Conservation (phyloP, 2,113 vertebrate species). For the Myodes glareolus region DNA sequence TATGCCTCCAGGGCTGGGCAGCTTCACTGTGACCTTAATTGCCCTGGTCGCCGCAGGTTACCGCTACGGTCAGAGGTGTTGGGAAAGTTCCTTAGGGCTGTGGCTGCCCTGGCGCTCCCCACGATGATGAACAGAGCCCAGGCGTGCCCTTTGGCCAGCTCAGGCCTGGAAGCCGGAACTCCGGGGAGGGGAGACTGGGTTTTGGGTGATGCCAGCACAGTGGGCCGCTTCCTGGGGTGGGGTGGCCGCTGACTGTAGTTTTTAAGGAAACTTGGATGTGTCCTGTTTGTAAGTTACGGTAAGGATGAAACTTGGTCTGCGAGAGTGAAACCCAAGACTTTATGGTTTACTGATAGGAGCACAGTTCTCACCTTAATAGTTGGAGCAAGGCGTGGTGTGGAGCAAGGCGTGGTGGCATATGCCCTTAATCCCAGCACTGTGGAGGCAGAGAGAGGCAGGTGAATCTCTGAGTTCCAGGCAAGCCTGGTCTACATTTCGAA, state of each 20-base stretch:
- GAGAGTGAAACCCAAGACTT: neutral
- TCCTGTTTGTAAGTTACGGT: neutral
- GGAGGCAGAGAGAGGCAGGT: neutral
- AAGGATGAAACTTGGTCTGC: neutral
- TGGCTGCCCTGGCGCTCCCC: neutral
- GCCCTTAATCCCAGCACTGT: neutral
- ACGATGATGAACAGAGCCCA: accelerated
- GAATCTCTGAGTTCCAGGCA: neutral
- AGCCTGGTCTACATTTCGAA: neutral
- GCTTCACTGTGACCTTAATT: constrained; percentile 42
- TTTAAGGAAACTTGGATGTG: neutral
- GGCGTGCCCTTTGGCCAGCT: neutral
- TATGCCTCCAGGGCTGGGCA: neutral
- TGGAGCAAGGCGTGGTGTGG: neutral
- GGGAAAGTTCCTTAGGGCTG: neutral
- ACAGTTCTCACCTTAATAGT: neutral
- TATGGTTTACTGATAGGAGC: neutral
- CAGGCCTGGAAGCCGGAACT: neutral
- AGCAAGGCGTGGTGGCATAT: neutral
- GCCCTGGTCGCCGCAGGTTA: constrained; percentile 28
- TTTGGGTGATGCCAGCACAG: neutral
- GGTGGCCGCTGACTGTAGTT: neutral
- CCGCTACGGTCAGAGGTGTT: neutral
- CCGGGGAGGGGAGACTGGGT: neutral
- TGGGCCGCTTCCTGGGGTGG: neutral